A percentile compares a stretch with the other conserved stretches of the same genome.
Evolutionary conservation across 2,113 vertebrate genomes (phyloP).

Genomic region (Corydoras maculifer): DNA sequence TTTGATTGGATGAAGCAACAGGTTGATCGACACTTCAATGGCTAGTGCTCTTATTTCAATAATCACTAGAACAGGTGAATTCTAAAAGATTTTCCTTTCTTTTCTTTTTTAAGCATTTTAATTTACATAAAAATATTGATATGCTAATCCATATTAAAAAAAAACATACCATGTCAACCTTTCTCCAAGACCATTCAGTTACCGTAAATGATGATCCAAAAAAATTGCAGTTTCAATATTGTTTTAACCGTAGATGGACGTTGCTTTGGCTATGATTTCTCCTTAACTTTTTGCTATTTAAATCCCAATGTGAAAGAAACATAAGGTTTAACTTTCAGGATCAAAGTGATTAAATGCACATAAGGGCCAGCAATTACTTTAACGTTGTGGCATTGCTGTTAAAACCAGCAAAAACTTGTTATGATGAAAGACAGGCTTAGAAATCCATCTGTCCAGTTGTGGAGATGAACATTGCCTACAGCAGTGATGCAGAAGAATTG

Average conservation of each 20-base stretch:
- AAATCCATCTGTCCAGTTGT: neutral
- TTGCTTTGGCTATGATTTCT: neutral
- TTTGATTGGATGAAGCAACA: too few relatives aligned
- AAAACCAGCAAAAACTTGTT: neutral
- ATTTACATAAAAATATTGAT: too few relatives aligned
- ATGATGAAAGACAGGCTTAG: neutral
- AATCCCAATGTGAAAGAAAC: neutral
- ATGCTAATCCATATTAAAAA: too few relatives aligned
- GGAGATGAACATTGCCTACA: neutral
- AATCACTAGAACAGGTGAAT: too few relatives aligned
- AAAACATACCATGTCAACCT: too few relatives aligned
- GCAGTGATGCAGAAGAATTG: neutral
- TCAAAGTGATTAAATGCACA: neutral
- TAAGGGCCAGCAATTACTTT: neutral
- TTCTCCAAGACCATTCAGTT: neutral
- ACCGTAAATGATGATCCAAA: neutral
- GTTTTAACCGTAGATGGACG: neutral
- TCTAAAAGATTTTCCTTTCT: too few relatives aligned
- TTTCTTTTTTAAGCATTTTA: too few relatives aligned
- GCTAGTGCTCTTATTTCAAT: too few relatives aligned
- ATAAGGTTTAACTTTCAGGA: neutral
- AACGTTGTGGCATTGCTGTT: neutral
- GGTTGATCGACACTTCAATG: too few relatives aligned
- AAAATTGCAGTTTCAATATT: neutral
- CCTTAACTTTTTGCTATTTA: neutral